Conservation (phyloP, 2,113 vertebrate genomes). For the Nothocercus nigrocapillus region DNA sequence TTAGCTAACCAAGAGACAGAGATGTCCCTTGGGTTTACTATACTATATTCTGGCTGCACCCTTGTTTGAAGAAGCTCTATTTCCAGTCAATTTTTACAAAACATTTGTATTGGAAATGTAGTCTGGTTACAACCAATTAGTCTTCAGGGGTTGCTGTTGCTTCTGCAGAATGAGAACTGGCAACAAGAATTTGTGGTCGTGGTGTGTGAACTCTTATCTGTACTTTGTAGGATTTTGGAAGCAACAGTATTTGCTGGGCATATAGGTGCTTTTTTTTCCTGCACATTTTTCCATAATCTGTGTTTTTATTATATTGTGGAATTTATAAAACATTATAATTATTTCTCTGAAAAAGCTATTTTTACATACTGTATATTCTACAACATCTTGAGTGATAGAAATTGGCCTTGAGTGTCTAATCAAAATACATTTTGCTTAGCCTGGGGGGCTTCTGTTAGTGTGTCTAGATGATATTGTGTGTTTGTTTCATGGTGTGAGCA, state of each 20-base stretch:
- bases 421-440: background rate
- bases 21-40: background rate
- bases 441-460: background rate
- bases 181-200: background rate
- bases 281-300: background rate
- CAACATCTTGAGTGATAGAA: background rate
- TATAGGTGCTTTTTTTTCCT: background rate
- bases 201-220: background rate
- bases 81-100: background rate
- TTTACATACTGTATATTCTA: background rate
- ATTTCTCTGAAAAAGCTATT: background rate
- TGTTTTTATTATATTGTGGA: background rate
- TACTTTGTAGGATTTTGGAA: background rate
- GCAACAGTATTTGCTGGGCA: background rate
- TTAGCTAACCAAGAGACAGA: background rate
- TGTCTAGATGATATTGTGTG: background rate
- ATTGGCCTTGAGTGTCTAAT: background rate
- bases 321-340: background rate
- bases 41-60: accelerated
- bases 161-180: background rate
- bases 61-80: background rate
- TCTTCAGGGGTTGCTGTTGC: background rate
- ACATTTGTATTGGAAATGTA: background rate
- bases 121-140: background rate
- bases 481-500: background rate